Evolutionary conservation across 2,888 invertebrate species (phyloP).

Genomic region (Lutraria lutraria): DNA sequence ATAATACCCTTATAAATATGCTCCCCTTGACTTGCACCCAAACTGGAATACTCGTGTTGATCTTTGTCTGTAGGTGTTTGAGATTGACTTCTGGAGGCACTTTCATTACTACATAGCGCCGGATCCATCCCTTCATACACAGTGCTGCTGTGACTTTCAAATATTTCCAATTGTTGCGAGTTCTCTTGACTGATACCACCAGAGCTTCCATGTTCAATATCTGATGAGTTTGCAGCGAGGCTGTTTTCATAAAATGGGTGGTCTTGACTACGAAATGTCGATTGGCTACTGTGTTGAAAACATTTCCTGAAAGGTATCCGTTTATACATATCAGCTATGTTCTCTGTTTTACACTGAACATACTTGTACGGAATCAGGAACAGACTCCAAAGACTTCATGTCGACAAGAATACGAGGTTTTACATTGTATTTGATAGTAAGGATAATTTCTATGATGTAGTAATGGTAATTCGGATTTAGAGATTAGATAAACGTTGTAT

Average conservation of each 20-base stretch:
- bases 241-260: conserved; percentile 15
- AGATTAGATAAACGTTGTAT: too few relatives aligned
- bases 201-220: neutral
- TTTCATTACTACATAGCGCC: neutral
- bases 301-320: neutral
- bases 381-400: neutral
- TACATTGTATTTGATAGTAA: too few relatives aligned
- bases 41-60: neutral
- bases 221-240: neutral
- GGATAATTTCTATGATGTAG: too few relatives aligned
- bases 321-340: neutral
- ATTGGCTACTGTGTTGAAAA: neutral
- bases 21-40: neutral
- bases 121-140: neutral
- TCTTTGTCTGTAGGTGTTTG: neutral
- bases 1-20: neutral
- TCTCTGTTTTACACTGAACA: neutral
- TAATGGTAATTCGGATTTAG: too few relatives aligned
- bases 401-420: neutral
- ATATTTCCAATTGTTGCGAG: neutral
- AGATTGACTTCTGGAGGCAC: neutral
- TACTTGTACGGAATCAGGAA: neutral
- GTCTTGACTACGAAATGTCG: neutral
- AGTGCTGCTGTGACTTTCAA: neutral
- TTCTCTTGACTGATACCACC: neutral